These are phyloP conservation scores for Automeris io DNA, from an alignment of 2,888 invertebrate species.

Conservation along the genomic window DNA sequence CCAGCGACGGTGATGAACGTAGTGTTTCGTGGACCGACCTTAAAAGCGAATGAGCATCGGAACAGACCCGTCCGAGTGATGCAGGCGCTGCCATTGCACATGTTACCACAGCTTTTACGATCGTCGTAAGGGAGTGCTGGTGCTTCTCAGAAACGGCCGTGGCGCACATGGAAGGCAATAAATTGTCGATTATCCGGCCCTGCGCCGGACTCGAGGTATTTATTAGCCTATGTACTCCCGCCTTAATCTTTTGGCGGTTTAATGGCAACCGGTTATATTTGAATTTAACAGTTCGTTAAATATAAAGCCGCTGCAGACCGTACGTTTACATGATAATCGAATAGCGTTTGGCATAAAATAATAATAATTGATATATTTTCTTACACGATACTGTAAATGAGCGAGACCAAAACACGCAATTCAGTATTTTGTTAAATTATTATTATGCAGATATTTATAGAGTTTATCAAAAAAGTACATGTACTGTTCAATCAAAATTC, in stretches of 20 bases:
- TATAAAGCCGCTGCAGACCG: constrained; percentile 1
- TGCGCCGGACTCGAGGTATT: constrained; percentile 24
- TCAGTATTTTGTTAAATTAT: too few species aligned
- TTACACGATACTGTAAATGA: too few species aligned
- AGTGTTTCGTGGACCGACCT: constrained; percentile 13
- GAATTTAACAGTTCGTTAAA: constrained; percentile 7
- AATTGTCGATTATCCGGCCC: constrained; percentile 58
- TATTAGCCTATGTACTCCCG: constrained; percentile 26
- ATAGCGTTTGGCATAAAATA: not conserved
- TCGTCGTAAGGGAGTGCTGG: constrained; percentile 56
- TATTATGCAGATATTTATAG: too few species aligned
- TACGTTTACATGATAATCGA: not conserved
- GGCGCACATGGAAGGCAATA: constrained; percentile 63
- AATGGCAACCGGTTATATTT: constrained; percentile 15
- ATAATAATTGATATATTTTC: not conserved
- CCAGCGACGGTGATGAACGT: not conserved
- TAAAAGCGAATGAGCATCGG: constrained; percentile 13
- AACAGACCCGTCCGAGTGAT: constrained; percentile 21
- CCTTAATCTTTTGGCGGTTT: constrained; percentile 21
- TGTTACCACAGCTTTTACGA: constrained; percentile 72
- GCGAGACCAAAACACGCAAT: too few species aligned
- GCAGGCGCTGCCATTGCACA: constrained; percentile 52
- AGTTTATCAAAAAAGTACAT: too few species aligned
- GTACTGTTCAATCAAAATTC: too few species aligned
- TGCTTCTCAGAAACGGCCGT: constrained; percentile 62